These are phyloP conservation scores for Pitangus sulphuratus DNA, from an alignment of 2,797 vertebrate species.

Conservation along the genomic window DNA sequence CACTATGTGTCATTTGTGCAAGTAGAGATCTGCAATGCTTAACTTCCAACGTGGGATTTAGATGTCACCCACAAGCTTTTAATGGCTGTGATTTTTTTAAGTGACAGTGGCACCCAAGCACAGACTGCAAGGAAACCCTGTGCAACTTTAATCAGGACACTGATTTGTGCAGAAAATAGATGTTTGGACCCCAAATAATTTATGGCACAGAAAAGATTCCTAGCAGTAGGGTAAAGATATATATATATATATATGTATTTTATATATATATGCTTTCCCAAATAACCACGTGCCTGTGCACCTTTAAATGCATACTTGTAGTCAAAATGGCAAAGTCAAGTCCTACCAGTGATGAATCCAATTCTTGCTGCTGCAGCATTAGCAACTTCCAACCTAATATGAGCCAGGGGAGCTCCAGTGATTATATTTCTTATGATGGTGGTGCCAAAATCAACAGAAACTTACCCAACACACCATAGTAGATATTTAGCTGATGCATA, in stretches of 20 bases:
- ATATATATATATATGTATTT: no score
- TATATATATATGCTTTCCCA: no score
- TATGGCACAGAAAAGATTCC: background rate
- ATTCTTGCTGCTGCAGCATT: background rate
- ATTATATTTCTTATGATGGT: background rate
- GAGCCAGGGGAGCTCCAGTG: background rate
- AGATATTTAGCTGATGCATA: background rate
- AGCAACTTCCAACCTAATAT: background rate
- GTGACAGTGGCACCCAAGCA: background rate
- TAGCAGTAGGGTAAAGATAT: background rate
- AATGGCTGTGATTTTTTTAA: background rate
- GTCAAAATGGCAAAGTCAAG: no score
- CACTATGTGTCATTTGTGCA: no score
- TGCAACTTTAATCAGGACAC: background rate
- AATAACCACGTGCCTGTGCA: no score
- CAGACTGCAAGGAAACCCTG: background rate
- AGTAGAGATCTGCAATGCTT: background rate
- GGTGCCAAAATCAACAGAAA: background rate
- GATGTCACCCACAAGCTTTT: background rate
- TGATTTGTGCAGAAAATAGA: background rate
- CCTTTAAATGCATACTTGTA: no score
- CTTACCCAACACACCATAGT: fast-evolving
- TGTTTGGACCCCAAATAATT: background rate
- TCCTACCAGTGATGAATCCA: background rate
- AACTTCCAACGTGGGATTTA: background rate